Base-by-base conservation (phyloP, 30 jellyfish, hydroid and myxozoan species). In the Rhopilema esculentum region DNA sequence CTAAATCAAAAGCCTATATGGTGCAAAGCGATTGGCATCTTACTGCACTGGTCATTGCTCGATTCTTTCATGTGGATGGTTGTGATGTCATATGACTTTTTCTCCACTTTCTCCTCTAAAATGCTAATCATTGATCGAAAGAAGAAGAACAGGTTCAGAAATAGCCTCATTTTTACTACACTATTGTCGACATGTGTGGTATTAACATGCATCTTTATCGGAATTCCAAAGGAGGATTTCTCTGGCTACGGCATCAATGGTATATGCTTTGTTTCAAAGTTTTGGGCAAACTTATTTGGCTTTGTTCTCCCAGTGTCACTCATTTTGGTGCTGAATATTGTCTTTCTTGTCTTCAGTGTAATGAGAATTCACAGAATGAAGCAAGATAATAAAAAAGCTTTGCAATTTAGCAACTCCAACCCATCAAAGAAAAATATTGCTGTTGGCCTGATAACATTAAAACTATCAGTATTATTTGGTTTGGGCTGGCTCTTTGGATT, bases 181-280 rank as follows among this genome's bases (percentile, higher is more conserved):
- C 8, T 66, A 28, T 24, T 64, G 27, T 24, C 89, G 7, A 79
- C 80, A 15, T 8, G 17, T 0, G 40, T 65, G 17, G 81, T 53
- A 19, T 63, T 79, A 21, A 1, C 53, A 18, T 79, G 89, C 79
- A 29, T 79, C 1, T 26, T 79, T 25, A 8, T 79, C 1, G 89
- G 64, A 48, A 57, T 79, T 19, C 79, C 79, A 57, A 27, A 27
- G 8, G 49, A 64, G 0, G 49, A 61, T 1, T 65, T 51, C 40
- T 32, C 79, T 79, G 89, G 89, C 80, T 79, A 79, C 28, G 89
- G 89, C 16, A 16, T 18, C 50, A 30, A 79, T 23, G 32, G 78
- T 27, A 66, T 1, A 22, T 75, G 86, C 72, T 75, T 75, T 24
- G 32, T 75, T 20, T 26, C 86, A 1, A 51, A 51, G 26, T 53